phyloP scores from a whole-genome alignment of 1,140 invertebrate genomes.

The Paraescarpia echinospica region DNA sequence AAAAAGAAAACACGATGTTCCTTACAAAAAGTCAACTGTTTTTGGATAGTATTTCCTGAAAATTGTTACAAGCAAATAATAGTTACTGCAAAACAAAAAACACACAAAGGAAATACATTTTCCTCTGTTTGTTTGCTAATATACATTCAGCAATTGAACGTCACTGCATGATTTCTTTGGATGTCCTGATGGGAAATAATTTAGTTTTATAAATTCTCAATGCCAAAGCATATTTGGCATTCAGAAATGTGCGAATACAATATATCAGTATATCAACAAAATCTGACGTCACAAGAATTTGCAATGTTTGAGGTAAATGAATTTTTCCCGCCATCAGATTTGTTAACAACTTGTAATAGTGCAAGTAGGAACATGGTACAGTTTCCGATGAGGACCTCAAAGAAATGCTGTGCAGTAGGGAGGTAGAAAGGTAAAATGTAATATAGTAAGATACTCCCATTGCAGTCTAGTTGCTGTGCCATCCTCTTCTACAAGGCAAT shows the following conservation, averaged over 20 bases:
- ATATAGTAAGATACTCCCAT: constrained; percentile 6
- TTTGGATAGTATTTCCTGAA: neutral
- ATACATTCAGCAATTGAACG: neutral
- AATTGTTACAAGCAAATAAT: neutral
- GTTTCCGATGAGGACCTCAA: neutral
- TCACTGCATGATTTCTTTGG: neutral
- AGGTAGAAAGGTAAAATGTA: neutral
- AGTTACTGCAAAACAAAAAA: neutral
- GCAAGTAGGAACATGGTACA: neutral
- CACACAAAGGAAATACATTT: neutral
- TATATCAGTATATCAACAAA: neutral
- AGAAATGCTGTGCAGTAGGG: neutral
- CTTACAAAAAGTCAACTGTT: too few relatives aligned
- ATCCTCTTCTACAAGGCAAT: neutral
- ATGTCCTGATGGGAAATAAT: neutral
- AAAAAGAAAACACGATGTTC: too few relatives aligned
- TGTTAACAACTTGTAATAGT: neutral
- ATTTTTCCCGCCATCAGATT: neutral
- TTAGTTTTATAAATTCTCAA: neutral
- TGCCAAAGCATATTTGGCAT: neutral
- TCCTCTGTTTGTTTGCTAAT: neutral
- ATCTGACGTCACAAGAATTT: neutral
- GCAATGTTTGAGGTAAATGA: neutral
- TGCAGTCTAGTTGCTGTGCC: neutral
- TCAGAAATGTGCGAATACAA: neutral